Conservation (phyloP, 2,113 vertebrate genomes). For the Pelecanoides urinatrix region DNA sequence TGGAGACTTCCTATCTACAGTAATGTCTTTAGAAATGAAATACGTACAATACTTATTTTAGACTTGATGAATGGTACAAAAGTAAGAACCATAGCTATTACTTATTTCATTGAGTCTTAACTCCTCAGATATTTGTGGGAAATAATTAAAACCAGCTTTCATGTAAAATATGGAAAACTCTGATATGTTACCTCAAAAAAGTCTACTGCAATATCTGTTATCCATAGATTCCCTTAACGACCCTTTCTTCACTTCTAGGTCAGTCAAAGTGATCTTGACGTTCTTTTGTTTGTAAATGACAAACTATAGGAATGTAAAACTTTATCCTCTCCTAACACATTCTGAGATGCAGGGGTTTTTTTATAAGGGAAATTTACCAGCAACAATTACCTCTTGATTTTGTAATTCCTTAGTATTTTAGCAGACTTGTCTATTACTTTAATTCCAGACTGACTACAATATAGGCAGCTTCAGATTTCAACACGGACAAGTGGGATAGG, state of each 20-base stretch:
- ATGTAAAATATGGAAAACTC: not conserved
- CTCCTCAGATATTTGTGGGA: not conserved
- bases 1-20: not conserved
- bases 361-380: not conserved
- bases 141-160: not conserved
- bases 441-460: not conserved
- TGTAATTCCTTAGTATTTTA: not conserved
- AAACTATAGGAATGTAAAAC: not conserved
- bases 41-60: not conserved
- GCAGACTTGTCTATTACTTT: not conserved
- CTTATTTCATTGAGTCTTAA: not conserved
- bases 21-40: not conserved
- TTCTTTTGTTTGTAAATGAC: not conserved
- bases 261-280: not conserved
- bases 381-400: not conserved
- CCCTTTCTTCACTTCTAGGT: not conserved
- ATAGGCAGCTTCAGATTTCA: constrained; percentile 10
- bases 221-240: not conserved
- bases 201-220: not conserved
- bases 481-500: not conserved
- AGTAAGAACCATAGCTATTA: not conserved
- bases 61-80: not conserved
- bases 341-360: not conserved
- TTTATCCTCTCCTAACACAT: not conserved
- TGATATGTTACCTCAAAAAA: not conserved